Evolutionary conservation across 2,797 vertebrate genomes (phyloP), one percentile per base, ranked within the genome.

Genomic region (Luscinia luscinia): DNA sequence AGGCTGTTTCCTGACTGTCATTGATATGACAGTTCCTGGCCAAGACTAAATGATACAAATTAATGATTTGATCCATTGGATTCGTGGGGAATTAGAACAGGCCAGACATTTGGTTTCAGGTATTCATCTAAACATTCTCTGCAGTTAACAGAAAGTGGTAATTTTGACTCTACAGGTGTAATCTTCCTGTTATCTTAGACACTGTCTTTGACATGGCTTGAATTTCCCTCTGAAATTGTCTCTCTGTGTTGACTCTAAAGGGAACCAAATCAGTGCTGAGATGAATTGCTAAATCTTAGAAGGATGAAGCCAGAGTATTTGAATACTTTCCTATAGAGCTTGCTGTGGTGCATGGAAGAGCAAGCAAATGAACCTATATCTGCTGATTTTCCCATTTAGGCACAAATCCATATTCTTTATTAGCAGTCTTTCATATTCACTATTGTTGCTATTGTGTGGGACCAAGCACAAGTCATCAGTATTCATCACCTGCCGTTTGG

Each of bases 401-500:
- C 89, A 92, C 32, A 89, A 95, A 92, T 74, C 90, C 61, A 46
- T 85, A 85, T 87, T 66, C 87, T 90, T 93, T 95, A 94, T 95
- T 94, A 93, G 40, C 57, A 78, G 41, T 78, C 72, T 91, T 95
- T 90, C 93, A 77, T 91, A 86, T 84, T 81, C 91, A 54, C 79
- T 36, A 64, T 90, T 95, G 93, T 91, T 91, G 91, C 93, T 84
- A 79, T 91, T 95, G 93, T 92, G 82, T 90, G 85, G 67, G 82
- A 95, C 89, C 88, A 93, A 84, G 95, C 81, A 73, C 73, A 86
- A 91, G 85, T 63, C 87, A 91, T 94, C 87, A 94, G 79, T 78
- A 96, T 92, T 95, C 94, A 91, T 93, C 94, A 81, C 90, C 91
- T 94, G 92, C 84, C 52, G 89, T 40, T 96, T 79, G 40, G 95